Conservation (phyloP, 2,888 invertebrate genomes). For the Drosophila phalerata region DNA sequence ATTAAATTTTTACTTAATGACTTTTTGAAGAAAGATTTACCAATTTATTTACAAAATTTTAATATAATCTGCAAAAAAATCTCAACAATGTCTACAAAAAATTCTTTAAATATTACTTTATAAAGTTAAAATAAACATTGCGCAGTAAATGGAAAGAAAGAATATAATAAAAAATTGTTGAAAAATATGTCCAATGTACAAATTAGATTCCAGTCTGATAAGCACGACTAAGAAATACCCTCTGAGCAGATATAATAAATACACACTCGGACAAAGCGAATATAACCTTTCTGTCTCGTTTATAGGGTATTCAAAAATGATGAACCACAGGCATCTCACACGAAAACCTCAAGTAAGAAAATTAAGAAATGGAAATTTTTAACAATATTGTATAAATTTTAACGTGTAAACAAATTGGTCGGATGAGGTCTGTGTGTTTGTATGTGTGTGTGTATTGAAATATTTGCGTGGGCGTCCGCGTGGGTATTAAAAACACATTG, state of each 20-base stretch:
- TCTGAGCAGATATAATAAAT: background rate
- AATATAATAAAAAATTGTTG: conserved; percentile 15
- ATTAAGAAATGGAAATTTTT: conserved; percentile 27
- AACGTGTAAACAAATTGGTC: conserved; percentile 52
- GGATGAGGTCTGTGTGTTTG: conserved; percentile 7
- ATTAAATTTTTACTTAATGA: conserved; percentile 1
- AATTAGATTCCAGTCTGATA: no score
- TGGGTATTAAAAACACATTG: conserved; percentile 54
- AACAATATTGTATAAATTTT: conserved; percentile 31
- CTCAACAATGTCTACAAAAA: background rate
- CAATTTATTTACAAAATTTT: background rate
- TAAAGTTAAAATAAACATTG: conserved; percentile 20
- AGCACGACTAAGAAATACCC: background rate
- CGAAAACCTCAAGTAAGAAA: conserved; percentile 27
- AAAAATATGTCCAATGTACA: background rate
- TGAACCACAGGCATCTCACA: conserved; percentile 23
- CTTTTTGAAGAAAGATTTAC: background rate
- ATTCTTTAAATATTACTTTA: conserved; percentile 10
- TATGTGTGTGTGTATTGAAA: conserved; percentile 40
- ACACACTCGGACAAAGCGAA: background rate
- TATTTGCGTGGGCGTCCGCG: conserved; percentile 68
- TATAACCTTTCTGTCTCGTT: background rate
- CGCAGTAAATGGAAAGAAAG: conserved; percentile 22
- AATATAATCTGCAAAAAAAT: background rate
- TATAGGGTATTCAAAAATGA: background rate